Evolutionary conservation across 2,113 vertebrate species (phyloP).

Genomic region (Mola mola): DNA sequence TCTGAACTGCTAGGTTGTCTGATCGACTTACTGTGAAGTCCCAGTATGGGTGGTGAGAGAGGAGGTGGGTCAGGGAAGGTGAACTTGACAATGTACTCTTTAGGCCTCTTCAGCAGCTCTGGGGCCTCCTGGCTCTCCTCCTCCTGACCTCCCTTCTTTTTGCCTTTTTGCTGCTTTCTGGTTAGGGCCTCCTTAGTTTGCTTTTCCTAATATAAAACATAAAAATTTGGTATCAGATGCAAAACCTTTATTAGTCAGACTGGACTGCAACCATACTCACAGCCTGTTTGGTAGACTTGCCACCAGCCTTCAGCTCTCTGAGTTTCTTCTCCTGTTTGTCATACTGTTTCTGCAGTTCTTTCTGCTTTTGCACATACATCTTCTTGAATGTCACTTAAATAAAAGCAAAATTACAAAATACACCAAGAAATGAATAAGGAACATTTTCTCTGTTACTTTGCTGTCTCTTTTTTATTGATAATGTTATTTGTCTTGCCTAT

Average conservation of each 20-base stretch:
- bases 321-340: constrained; percentile 94
- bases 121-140: constrained; percentile 85
- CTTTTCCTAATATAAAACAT: constrained; percentile 83
- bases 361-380: constrained; percentile 95
- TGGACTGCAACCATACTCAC: constrained; percentile 69
- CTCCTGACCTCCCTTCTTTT: constrained; percentile 86
- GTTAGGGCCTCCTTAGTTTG: constrained; percentile 89
- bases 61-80: constrained; percentile 91
- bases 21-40: constrained; percentile 89
- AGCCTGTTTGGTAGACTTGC: constrained; percentile 93
- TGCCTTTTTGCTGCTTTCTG: constrained; percentile 90
- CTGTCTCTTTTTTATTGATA: too few species aligned
- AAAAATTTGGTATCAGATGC: background rate
- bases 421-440: background rate
- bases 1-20: too few species aligned
- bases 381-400: constrained; percentile 91
- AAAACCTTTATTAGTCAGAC: background rate
- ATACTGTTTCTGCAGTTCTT: constrained; percentile 90
- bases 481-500: too few species aligned
- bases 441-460: too few species aligned
- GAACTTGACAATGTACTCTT: constrained; percentile 92
- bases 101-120: constrained; percentile 88
- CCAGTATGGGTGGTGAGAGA: constrained; percentile 90
- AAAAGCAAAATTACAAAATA: background rate
- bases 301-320: constrained; percentile 90